Base-by-base conservation (phyloP, 1,140 invertebrate genomes). In the Bilobella aurantiaca region DNA sequence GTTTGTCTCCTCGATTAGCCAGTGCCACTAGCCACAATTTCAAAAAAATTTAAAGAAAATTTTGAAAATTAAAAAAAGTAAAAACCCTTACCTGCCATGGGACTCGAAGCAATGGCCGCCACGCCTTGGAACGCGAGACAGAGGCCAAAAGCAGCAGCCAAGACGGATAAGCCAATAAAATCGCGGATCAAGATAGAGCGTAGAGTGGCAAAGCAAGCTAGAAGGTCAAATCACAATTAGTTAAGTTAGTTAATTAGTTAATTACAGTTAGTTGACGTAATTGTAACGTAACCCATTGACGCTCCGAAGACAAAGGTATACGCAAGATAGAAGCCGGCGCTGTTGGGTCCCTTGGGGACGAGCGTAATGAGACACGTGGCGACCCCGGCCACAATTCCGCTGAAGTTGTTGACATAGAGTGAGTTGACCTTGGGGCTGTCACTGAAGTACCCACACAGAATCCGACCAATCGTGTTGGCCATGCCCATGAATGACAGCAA, bases 391-490 rank as follows among this genome's bases (percentile, higher is more conserved):
- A 91, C 78, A 0, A 88, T 87, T 25, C 96, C 81, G 71, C 88
- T 88, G 27, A 84, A 74, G 77, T 92, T 95, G 78, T 96, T 96
- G n/a, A 95, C 82, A 66, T 84, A 80, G 31, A 96, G 79, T 53
- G 90, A 81, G 77, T 95, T 93, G n/a, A 92, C 84, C 86, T 87
- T 90, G 0, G 87, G 82, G 78, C 90, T 89, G 77, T 95, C 89
- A 23, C 89, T 86, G 29, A 93, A 77, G 74, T 89, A 91, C 63
- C 91, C 89, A 18, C 93, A 79, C 53, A 90, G 77, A 63, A 93
- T 86, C 76, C 92, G 81, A 28, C 93, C 93, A n/a, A 92, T 73
- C 1, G 90, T 91, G 74, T 93, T 93, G 16, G 89, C 85, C 34
- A 87, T 83, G 21, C 91, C 90, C 68, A 93, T 88, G 34, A 88